Evolutionary conservation across 2,888 invertebrate genomes (phyloP).

Genomic region (Mythimna lalbum): DNA sequence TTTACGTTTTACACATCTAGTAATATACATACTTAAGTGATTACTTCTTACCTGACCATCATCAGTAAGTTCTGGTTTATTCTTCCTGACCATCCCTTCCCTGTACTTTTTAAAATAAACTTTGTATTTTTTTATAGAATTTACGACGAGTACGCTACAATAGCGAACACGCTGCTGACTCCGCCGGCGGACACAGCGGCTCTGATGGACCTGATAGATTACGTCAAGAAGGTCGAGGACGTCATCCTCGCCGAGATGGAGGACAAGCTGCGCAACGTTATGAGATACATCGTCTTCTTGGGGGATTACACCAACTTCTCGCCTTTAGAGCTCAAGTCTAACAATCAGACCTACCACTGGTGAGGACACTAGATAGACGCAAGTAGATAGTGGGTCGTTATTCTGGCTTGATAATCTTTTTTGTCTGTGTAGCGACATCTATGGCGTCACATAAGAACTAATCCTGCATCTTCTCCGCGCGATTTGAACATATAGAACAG

Average conservation of each 20-base stretch:
- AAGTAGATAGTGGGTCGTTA: neutral
- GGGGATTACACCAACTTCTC: constrained; percentile 95
- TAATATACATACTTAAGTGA: too few relatives aligned
- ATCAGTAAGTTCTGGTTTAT: too few relatives aligned
- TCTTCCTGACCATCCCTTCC: too few relatives aligned
- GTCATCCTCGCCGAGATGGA: constrained; percentile 94
- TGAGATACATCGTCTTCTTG: constrained; percentile 95
- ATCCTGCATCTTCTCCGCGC: too few relatives aligned
- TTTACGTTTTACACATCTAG: too few relatives aligned
- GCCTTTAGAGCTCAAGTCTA: constrained; percentile 96
- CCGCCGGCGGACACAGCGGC: constrained; percentile 96
- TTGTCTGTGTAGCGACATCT: neutral
- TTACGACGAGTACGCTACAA: constrained; percentile 95
- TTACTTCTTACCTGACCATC: neutral
- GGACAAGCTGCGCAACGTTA: constrained; percentile 92
- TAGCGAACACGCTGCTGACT: constrained; percentile 94
- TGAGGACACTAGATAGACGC: constrained; percentile 62
- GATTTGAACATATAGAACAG: too few relatives aligned
- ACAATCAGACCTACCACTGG: constrained; percentile 97
- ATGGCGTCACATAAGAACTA: too few relatives aligned
- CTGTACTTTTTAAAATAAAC: neutral
- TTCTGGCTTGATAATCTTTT: neutral
- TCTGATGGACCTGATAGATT: constrained; percentile 95
- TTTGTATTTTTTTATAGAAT: constrained; percentile 88
- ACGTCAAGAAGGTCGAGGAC: constrained; percentile 94